These are phyloP conservation scores for Myripristis murdjan DNA, from an alignment of 2,797 vertebrate species.

Conservation along the genomic window DNA sequence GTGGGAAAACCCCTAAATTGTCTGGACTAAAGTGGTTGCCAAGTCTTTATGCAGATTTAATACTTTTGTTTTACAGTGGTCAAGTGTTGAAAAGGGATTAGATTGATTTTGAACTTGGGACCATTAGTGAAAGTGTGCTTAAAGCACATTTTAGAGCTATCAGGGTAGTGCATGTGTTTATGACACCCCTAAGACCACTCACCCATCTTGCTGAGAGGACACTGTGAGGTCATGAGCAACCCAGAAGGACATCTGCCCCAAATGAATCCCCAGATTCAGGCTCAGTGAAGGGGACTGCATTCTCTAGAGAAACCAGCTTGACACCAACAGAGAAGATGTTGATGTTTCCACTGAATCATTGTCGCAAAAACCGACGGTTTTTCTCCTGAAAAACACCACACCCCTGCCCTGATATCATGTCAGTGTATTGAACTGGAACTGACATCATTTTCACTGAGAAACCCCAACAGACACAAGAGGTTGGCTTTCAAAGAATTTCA, in stretches of 20 bases:
- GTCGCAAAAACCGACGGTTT: background rate
- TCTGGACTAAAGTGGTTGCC: too few species aligned
- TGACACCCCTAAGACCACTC: too few species aligned
- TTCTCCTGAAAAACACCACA: conserved; percentile 11
- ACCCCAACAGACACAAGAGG: conserved; percentile 18
- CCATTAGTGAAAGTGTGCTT: too few species aligned
- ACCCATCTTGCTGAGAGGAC: background rate
- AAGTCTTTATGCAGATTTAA: too few species aligned
- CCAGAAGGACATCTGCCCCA: conserved; percentile 15
- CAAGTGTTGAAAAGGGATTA: too few species aligned
- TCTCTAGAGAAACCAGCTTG: conserved; percentile 21
- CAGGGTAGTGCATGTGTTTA: too few species aligned
- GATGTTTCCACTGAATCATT: conserved; percentile 22
- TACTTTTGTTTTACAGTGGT: too few species aligned
- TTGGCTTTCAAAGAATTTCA: conserved; percentile 23
- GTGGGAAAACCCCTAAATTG: too few species aligned
- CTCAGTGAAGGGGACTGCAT: conserved; percentile 28
- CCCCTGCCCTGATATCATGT: background rate
- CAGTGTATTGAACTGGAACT: conserved; percentile 15
- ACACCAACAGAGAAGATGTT: conserved; percentile 32
- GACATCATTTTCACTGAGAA: conserved; percentile 24
- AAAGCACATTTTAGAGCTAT: too few species aligned
- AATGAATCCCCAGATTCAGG: background rate
- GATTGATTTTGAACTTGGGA: too few species aligned
- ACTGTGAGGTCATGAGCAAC: conserved; percentile 12